phyloP scores from a whole-genome alignment of 1,140 invertebrate species.

The Neotoxoptera formosana region DNA sequence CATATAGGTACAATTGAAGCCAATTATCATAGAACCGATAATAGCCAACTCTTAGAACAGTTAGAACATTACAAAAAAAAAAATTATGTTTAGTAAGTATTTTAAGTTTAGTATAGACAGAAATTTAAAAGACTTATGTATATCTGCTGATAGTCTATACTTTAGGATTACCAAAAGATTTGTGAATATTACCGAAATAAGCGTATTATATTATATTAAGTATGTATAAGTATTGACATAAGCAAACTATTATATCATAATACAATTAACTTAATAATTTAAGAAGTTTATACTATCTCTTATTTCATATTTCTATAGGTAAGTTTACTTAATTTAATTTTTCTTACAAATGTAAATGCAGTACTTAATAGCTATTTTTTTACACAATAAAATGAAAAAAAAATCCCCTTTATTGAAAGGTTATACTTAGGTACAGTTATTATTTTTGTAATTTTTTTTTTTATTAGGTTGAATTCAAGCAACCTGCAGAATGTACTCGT shows the following conservation, averaged over 20 bases:
- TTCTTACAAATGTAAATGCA: neutral
- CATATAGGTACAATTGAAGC: neutral
- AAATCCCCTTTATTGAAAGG: neutral
- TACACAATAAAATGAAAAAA: neutral
- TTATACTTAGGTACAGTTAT: neutral
- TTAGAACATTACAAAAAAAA: neutral
- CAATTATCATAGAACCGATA: neutral
- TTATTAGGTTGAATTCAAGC: neutral
- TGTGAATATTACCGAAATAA: neutral
- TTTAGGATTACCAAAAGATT: neutral
- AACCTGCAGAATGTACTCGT: neutral
- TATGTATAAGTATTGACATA: neutral
- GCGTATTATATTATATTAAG: neutral
- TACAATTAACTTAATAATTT: neutral
- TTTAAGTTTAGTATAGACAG: neutral
- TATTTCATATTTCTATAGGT: neutral
- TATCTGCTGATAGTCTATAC: no score
- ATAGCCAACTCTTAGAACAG: neutral
- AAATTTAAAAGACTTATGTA: neutral
- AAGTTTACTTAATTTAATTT: neutral
- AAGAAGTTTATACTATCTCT: neutral
- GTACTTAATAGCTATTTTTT: neutral
- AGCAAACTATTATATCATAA: neutral
- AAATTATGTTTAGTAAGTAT: neutral
- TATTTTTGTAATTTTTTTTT: neutral